Conservation (phyloP, 2,888 invertebrate genomes). For the Caenorhabditis zanzibari region DNA sequence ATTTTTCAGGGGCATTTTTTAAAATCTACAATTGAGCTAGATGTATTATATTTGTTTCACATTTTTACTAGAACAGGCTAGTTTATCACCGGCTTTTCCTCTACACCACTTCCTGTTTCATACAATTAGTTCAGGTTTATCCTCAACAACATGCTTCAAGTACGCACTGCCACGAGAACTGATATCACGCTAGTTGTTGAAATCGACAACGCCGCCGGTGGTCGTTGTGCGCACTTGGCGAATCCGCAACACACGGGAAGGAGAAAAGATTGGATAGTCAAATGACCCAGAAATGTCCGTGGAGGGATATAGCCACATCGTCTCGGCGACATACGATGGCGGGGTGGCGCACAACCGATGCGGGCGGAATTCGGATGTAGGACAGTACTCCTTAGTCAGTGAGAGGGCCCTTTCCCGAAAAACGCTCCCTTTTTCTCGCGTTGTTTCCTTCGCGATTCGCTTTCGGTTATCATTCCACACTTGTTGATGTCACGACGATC, state of each 20-base stretch:
- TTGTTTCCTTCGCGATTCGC: slow-evolving; percentile 10
- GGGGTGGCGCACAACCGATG: slow-evolving; percentile 25
- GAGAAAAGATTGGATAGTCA: slow-evolving; percentile 64
- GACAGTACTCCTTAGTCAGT: slow-evolving; percentile 50
- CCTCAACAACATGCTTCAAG: slow-evolving; percentile 5
- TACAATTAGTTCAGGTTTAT: slow-evolving; percentile 1
- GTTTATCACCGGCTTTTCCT: neutral
- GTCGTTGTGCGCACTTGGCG: slow-evolving; percentile 54
- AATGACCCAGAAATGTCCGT: slow-evolving; percentile 68
- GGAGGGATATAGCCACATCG: slow-evolving; percentile 57
- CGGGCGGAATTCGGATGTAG: slow-evolving; percentile 59
- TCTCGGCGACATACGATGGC: slow-evolving; percentile 56
- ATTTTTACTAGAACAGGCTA: neutral
- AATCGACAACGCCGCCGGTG: slow-evolving; percentile 40
- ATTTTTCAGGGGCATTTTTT: no score
- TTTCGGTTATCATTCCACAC: slow-evolving; percentile 62
- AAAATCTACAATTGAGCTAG: no score
- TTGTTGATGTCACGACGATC: slow-evolving; percentile 59
- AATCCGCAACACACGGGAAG: slow-evolving; percentile 53
- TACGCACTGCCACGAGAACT: slow-evolving; percentile 40
- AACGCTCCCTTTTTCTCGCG: slow-evolving; percentile 13
- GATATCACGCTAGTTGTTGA: slow-evolving; percentile 48
- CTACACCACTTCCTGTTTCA: neutral
- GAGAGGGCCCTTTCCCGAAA: slow-evolving; percentile 47
- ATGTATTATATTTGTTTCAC: no score